Conservation (phyloP, 2,113 vertebrate genomes). For the Deroptyus accipitrinus region DNA sequence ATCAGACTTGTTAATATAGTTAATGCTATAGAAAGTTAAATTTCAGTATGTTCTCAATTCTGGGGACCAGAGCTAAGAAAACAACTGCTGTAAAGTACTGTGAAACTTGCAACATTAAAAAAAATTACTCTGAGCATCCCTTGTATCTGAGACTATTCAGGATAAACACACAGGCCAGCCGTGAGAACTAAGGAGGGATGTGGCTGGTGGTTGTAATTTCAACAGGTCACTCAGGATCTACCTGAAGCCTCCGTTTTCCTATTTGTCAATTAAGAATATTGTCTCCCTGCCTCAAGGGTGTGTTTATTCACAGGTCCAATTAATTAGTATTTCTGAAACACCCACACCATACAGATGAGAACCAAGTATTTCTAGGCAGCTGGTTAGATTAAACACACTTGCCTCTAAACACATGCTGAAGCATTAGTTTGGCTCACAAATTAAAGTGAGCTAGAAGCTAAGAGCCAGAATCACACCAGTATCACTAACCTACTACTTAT, state of each 20-base stretch:
- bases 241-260: background rate
- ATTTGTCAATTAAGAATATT: background rate
- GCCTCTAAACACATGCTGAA: background rate
- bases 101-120: background rate
- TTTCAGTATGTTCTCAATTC: background rate
- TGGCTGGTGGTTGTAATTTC: background rate
- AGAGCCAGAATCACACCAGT: background rate
- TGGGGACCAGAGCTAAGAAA: background rate
- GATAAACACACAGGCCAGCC: background rate
- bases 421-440: background rate
- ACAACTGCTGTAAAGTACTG: background rate
- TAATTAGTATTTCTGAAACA: background rate
- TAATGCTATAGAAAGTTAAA: constrained; percentile 1
- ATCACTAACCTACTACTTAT: background rate
- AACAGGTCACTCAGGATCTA: background rate
- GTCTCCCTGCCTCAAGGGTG: background rate
- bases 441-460: background rate
- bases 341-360: background rate
- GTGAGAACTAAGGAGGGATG: background rate
- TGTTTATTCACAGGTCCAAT: background rate
- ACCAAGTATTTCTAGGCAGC: background rate
- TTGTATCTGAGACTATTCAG: background rate
- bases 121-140: background rate
- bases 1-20: background rate
- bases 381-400: background rate